A percentile compares a stretch with the other conserved stretches of the same genome.
Evolutionary conservation across 2,797 vertebrate genomes (phyloP).

Genomic region (Enteromius afrohamiltoni): DNA sequence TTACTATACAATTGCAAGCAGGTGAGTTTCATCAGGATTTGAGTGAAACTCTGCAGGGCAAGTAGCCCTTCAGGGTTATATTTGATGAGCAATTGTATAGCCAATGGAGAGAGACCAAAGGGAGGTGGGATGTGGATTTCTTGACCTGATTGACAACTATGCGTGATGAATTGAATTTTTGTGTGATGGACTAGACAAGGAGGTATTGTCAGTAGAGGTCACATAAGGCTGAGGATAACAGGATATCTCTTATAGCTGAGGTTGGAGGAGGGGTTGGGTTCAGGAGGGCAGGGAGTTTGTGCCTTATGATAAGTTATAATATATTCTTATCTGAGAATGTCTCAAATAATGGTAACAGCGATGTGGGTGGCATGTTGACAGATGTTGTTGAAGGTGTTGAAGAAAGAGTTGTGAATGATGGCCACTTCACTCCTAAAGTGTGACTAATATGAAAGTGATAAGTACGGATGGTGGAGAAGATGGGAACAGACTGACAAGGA

Average conservation of each 20-base stretch:
- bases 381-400: background rate
- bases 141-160: slow-evolving; percentile 13
- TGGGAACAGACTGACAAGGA: slow-evolving; percentile 7
- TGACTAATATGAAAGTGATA: background rate
- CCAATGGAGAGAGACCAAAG: background rate
- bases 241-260: background rate
- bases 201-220: background rate
- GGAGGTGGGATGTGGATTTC: background rate
- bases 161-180: background rate
- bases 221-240: background rate
- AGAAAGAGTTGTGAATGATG: slow-evolving; percentile 16
- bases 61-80: background rate
- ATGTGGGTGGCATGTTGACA: background rate
- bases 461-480: background rate
- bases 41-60: background rate
- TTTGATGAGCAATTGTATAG: background rate
- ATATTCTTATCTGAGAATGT: background rate
- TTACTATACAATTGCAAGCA: background rate
- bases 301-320: background rate
- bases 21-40: background rate
- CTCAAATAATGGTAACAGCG: background rate
- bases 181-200: slow-evolving; percentile 4
- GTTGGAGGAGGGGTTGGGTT: background rate
- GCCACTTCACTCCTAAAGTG: background rate
- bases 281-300: background rate